Evolutionary conservation across 1,140 invertebrate genomes (phyloP).

Genomic region (Heliconius himera): DNA sequence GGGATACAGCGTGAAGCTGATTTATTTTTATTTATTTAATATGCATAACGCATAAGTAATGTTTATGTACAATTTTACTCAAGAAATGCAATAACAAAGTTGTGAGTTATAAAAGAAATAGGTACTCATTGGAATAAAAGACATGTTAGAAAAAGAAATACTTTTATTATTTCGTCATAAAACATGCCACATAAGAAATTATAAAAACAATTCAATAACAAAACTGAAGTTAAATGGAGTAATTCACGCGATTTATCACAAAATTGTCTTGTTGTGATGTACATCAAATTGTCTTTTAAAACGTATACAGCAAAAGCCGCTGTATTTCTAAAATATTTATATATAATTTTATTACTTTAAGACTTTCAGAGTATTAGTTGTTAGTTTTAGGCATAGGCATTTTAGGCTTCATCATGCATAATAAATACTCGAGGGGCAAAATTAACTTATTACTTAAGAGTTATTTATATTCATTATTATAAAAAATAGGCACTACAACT

Average conservation of each 20-base stretch:
- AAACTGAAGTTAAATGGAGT: neutral
- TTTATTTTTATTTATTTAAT: no score
- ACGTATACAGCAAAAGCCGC: no score
- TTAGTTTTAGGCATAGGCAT: no score
- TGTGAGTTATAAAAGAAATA: neutral
- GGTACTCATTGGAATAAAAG: neutral
- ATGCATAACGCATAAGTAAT: no score
- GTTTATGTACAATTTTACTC: neutral
- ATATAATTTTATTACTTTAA: no score
- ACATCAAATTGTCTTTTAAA: no score
- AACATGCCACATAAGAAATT: slow-evolving; percentile 4
- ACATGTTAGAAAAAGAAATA: neutral
- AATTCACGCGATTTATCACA: neutral
- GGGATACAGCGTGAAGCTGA: no score
- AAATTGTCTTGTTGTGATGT: neutral
- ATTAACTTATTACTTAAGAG: neutral
- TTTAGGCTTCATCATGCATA: no score
- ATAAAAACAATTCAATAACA: neutral
- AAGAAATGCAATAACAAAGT: neutral
- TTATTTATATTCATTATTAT: neutral
- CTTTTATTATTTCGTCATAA: neutral
- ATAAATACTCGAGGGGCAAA: neutral
- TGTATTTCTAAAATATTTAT: no score
- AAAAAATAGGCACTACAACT: neutral
- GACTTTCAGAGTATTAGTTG: no score